Evolutionary conservation across 2,888 invertebrate species (phyloP).

Genomic region (Clostera curtula): DNA sequence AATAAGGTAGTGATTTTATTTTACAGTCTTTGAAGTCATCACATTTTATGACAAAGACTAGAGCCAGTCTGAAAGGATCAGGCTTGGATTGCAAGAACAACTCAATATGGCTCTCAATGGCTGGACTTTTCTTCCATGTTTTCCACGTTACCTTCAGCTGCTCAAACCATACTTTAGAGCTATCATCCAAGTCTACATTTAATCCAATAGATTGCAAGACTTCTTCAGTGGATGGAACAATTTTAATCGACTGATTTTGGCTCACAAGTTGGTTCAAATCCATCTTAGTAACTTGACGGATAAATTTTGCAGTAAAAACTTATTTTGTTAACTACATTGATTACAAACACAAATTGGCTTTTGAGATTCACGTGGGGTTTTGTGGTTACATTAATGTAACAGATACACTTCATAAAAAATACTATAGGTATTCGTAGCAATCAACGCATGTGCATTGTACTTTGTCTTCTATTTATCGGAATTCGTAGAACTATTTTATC

Average conservation of each 20-base stretch:
- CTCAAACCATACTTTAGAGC: conserved; percentile 48
- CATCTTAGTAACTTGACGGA: conserved; percentile 24
- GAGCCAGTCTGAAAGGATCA: conserved; percentile 76
- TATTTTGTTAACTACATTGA: too few species aligned
- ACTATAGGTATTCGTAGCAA: too few species aligned
- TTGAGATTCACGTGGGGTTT: too few species aligned
- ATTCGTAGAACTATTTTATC: too few species aligned
- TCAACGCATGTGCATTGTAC: too few species aligned
- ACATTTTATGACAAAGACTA: conserved; percentile 76
- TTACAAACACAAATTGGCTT: too few species aligned
- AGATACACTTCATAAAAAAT: conserved; percentile 11
- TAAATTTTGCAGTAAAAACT: too few species aligned
- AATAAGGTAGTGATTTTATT: conserved; percentile 76
- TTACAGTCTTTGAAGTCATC: conserved; percentile 78
- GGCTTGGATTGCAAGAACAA: conserved; percentile 61
- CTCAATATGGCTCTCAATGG: conserved; percentile 61
- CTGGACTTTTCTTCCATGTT: conserved; percentile 73
- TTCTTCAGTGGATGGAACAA: conserved; percentile 64
- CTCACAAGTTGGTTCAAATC: conserved; percentile 42
- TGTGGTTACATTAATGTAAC: conserved; percentile 4
- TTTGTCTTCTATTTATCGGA: too few species aligned
- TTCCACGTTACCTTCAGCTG: conserved; percentile 59
- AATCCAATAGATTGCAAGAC: conserved; percentile 49
- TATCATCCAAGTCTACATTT: conserved; percentile 55
- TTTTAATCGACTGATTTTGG: conserved; percentile 58